Base-by-base conservation (phyloP, 2,797 vertebrate species). In the Distichodus sexfasciatus region DNA sequence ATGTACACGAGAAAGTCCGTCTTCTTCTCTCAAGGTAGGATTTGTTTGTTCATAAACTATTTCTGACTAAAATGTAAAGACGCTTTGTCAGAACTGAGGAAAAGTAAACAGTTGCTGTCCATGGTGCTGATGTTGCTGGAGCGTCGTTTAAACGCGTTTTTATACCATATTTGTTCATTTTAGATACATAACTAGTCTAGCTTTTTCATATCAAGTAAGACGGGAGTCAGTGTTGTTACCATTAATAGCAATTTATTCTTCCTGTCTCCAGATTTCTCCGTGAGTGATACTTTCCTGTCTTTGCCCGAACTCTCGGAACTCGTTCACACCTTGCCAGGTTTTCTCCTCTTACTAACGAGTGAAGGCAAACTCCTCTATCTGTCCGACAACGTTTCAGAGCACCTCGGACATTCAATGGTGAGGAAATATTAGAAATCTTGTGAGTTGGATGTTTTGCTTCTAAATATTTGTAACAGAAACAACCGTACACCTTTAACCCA, bases 341-440 rank as follows among this genome's bases (percentile, higher is more conserved):
- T 92, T 51, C 83, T 93, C 11, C 69, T 92, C 3, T 84, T 89
- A 26, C 85, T 91, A 69, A 92, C 90, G 3, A 89, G 88, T 2
- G 90, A 92, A 54, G 92, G 91, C 19, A 92, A 92, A 71, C 85
- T 94, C 50, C 85, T 94, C 0, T 92, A 92, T 29, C 84, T 94
- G 17, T 94, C 92, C 0, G 92, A 94, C 79, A 93, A 90, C 15
- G 90, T 94, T n/a, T 80, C 87, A 0, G 91, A 94, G 40, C 91
- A 92, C 51, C 87, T 94, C 35, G 93, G 93, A 0, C 91, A 93
- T 72, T 92, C 92, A 11, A 91, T 94, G 93, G 93, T 86, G 44
- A 81, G 78, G 21, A 14, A 21, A 28, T 58, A 10, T 5, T 3
- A 14, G 3, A 9, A 1, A 8, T 53, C 3, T 33, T 21, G 2